Conservation (phyloP, 2,888 invertebrate species). For the Trichogramma evanescens region DNA sequence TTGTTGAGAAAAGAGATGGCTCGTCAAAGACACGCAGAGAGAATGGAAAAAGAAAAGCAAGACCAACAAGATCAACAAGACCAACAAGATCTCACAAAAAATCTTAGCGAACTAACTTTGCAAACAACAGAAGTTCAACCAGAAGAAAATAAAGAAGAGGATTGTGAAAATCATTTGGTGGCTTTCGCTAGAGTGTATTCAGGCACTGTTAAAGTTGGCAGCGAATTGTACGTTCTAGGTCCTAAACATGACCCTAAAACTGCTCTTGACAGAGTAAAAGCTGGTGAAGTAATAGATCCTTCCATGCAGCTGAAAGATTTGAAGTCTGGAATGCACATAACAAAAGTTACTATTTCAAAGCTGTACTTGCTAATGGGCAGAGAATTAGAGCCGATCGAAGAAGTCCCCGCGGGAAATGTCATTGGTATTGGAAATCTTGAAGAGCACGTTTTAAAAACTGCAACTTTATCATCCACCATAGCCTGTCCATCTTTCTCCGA, state of each 20-base stretch:
- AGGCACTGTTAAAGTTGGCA: constrained; percentile 71
- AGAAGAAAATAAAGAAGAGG: constrained; percentile 30
- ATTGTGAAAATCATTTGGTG: constrained; percentile 62
- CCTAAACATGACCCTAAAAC: constrained; percentile 80
- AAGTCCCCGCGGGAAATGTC: constrained; percentile 85
- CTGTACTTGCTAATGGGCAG: constrained; percentile 90
- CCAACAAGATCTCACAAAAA: too few relatives aligned
- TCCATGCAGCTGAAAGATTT: constrained; percentile 56
- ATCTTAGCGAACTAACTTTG: background rate
- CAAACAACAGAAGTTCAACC: constrained; percentile 12
- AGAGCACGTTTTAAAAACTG: constrained; percentile 78
- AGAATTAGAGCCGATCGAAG: constrained; percentile 72
- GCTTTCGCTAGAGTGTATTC: constrained; percentile 92
- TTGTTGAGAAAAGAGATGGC: constrained; percentile 61
- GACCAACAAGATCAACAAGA: background rate
- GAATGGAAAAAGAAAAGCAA: constrained; percentile 40
- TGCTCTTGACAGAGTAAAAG: constrained; percentile 46
- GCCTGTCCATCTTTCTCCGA: constrained; percentile 86
- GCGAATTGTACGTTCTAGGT: constrained; percentile 73
- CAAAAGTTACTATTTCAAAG: constrained; percentile 59
- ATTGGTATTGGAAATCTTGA: constrained; percentile 83
- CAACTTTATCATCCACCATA: constrained; percentile 74
- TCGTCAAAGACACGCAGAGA: constrained; percentile 59
- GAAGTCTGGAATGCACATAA: constrained; percentile 59
- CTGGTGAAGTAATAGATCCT: constrained; percentile 48